Percentiles rank a stretch among this genome's conserved stretches.
Conservation (phyloP, 37 sponge, comb jelly and placozoan genomes). For the Lycopodina hypogea region DNA sequence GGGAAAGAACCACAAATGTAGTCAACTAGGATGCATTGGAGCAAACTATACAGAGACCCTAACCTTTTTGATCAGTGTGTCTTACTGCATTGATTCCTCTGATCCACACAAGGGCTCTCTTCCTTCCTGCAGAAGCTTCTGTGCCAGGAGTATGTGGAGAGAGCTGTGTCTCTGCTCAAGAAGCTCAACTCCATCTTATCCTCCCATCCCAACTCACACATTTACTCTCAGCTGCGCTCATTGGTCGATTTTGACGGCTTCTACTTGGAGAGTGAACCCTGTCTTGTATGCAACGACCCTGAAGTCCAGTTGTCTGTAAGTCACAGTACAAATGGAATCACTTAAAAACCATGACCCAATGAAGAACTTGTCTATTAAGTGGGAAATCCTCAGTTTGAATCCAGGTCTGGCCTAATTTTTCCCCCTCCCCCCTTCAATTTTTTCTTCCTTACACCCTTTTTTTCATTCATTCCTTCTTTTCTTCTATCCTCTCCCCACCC, state of each 20-base stretch:
- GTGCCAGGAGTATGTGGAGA: constrained; percentile 32
- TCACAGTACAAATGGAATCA: too few species aligned
- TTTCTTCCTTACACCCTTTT: too few species aligned
- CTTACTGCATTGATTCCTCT: too few species aligned
- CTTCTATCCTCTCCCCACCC: too few species aligned
- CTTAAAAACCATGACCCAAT: too few species aligned
- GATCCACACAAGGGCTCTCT: too few species aligned
- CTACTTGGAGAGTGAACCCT: constrained; percentile 93
- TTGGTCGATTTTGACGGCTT: constrained; percentile 92
- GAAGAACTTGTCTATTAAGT: too few species aligned
- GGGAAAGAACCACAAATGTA: too few species aligned
- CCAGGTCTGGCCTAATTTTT: neutral
- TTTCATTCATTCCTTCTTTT: too few species aligned
- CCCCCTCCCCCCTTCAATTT: neutral
- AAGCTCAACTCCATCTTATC: constrained; percentile 61
- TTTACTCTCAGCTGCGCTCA: constrained; percentile 71
- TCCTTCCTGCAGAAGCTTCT: constrained; percentile 24
- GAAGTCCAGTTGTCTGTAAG: constrained; percentile 74
- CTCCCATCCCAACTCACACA: constrained; percentile 79
- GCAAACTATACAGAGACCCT: too few species aligned
- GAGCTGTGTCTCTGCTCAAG: constrained; percentile 69
- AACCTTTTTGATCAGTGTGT: too few species aligned
- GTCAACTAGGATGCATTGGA: too few species aligned
- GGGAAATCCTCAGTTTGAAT: neutral
- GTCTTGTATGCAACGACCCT: constrained; percentile 93